A percentile compares a stretch with the other conserved stretches of the same genome.
Evolutionary conservation across 2,113 vertebrate species (phyloP).

Genomic region (Rhodinocichla rosea): DNA sequence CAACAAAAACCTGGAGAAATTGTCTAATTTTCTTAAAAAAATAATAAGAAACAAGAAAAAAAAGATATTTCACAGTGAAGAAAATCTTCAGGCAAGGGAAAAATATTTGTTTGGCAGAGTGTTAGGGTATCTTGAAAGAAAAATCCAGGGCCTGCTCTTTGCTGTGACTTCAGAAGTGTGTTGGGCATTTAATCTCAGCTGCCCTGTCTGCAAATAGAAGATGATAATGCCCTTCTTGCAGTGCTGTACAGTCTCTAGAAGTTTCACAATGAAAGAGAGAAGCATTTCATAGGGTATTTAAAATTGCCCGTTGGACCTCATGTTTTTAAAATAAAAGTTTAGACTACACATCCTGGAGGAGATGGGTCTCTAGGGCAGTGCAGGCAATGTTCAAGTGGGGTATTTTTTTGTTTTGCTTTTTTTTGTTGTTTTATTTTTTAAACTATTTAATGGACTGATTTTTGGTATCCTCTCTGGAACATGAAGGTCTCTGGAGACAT

Average conservation of each 20-base stretch:
- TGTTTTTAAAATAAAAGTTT: not conserved
- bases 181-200: not conserved
- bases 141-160: not conserved
- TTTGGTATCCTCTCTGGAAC: not conserved
- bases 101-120: not conserved
- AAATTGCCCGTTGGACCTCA: not conserved
- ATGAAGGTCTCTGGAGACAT: not conserved
- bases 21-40: not conserved
- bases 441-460: not conserved
- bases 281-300: not conserved
- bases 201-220: not conserved
- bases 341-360: not conserved
- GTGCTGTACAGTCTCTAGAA: not conserved
- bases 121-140: not conserved
- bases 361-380: not conserved
- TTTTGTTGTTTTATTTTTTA: not conserved
- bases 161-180: not conserved
- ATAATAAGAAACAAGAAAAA: not conserved
- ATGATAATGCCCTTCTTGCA: not conserved
- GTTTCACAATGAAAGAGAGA: not conserved
- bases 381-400: not conserved
- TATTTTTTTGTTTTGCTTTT: accelerated
- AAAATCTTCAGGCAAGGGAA: not conserved
- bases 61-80: not conserved
- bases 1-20: not conserved